phyloP scores from a whole-genome alignment of 2,888 invertebrate genomes.

The Dynastes maya region DNA sequence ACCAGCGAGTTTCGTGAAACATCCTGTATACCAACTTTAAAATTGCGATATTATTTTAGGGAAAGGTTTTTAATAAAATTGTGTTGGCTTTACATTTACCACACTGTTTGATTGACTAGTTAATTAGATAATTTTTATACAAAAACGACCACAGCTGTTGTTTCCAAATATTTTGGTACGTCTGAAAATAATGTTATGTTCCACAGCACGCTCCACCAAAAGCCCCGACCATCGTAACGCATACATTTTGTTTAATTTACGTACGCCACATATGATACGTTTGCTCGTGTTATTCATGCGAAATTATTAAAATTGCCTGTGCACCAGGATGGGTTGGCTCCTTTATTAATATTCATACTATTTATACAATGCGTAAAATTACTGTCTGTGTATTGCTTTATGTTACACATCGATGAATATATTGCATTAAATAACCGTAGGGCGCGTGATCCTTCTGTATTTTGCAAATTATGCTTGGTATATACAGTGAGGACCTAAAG shows the following conservation, averaged over 20 bases:
- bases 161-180: background rate
- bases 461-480: background rate
- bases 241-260: conserved; percentile 10
- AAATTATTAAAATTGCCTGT: conserved; percentile 8
- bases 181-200: background rate
- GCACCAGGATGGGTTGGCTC: background rate
- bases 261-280: background rate
- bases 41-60: too few relatives aligned
- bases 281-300: background rate
- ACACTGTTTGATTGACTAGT: too few relatives aligned
- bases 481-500: background rate
- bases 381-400: background rate
- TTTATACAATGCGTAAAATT: background rate
- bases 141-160: background rate
- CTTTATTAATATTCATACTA: background rate
- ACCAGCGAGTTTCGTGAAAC: too few relatives aligned
- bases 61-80: background rate
- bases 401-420: background rate
- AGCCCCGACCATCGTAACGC: background rate
- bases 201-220: background rate
- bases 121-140: background rate
- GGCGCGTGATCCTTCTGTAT: background rate
- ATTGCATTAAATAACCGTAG: background rate
- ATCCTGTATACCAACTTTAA: too few relatives aligned
- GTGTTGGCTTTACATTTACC: background rate